phyloP scores from a whole-genome alignment of 2,797 vertebrate species.

The Novumbra hubbsi region DNA sequence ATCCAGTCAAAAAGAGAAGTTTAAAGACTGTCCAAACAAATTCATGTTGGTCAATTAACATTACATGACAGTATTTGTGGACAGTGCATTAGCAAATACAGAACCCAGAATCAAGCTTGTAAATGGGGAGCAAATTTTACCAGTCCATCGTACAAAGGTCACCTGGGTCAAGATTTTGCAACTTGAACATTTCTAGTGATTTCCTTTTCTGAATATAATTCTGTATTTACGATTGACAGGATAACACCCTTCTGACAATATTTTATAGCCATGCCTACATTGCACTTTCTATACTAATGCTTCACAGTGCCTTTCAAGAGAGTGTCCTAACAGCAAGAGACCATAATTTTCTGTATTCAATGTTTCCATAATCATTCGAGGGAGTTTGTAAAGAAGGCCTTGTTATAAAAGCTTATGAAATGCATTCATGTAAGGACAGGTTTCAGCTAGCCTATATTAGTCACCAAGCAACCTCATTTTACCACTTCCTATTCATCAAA shows the following conservation, averaged over 20 bases:
- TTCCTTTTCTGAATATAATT: not conserved
- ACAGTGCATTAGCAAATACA: too few species aligned
- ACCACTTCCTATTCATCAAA: not conserved
- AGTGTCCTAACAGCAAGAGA: not conserved
- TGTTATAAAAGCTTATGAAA: not conserved
- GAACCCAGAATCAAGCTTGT: too few species aligned
- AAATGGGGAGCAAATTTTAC: too few species aligned
- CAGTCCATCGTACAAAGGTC: too few species aligned
- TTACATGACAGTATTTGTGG: too few species aligned
- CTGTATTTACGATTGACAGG: not conserved
- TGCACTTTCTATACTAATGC: not conserved
- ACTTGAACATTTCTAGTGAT: not conserved
- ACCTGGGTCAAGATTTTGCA: not conserved
- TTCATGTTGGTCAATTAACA: too few species aligned
- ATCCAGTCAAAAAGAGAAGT: too few species aligned
- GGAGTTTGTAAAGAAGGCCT: not conserved
- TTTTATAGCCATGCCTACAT: not conserved
- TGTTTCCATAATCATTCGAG: not conserved
- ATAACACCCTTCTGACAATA: not conserved
- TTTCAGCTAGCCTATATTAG: not conserved
- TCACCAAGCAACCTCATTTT: not conserved
- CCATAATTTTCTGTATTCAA: not conserved
- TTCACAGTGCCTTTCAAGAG: not conserved
- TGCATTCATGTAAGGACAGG: not conserved
- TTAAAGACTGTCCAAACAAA: not conserved